phyloP scores from a whole-genome alignment of 2,888 invertebrate species.

The Spilosoma lubricipeda region DNA sequence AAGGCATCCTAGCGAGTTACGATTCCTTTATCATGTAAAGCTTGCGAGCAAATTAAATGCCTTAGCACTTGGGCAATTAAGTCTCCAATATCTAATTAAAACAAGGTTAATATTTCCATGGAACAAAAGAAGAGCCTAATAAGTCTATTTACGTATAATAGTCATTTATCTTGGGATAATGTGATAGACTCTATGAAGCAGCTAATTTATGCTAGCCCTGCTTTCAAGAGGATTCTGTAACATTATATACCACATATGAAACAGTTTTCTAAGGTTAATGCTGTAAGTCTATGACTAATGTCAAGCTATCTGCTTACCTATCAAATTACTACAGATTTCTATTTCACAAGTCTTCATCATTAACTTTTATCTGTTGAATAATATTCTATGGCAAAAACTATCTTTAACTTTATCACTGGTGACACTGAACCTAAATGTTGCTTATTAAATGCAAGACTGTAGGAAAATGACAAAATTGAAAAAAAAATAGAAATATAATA shows the following conservation, averaged over 20 bases:
- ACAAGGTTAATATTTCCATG: constrained; percentile 22
- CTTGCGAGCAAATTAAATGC: constrained; percentile 43
- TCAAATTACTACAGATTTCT: too few species aligned
- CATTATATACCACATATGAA: neutral
- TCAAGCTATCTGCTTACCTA: too few species aligned
- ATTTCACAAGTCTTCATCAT: too few species aligned
- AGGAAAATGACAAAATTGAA: neutral
- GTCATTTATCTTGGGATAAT: constrained; percentile 1
- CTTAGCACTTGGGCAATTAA: constrained; percentile 35
- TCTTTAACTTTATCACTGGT: too few species aligned
- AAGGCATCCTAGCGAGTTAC: constrained; percentile 25
- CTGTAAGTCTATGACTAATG: too few species aligned
- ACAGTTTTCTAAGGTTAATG: neutral
- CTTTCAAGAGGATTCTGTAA: neutral
- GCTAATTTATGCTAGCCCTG: neutral
- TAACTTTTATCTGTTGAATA: too few species aligned
- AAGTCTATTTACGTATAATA: constrained; percentile 4
- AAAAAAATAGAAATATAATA: neutral
- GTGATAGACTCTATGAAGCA: neutral
- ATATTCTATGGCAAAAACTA: too few species aligned
- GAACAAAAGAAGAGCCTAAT: constrained; percentile 19
- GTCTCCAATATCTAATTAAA: constrained; percentile 40
- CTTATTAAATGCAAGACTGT: neutral
- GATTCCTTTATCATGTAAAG: constrained; percentile 50
- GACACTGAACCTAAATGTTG: too few species aligned